Evolutionary conservation across 2,888 invertebrate genomes (phyloP).

Genomic region (Tortricodes alternella): DNA sequence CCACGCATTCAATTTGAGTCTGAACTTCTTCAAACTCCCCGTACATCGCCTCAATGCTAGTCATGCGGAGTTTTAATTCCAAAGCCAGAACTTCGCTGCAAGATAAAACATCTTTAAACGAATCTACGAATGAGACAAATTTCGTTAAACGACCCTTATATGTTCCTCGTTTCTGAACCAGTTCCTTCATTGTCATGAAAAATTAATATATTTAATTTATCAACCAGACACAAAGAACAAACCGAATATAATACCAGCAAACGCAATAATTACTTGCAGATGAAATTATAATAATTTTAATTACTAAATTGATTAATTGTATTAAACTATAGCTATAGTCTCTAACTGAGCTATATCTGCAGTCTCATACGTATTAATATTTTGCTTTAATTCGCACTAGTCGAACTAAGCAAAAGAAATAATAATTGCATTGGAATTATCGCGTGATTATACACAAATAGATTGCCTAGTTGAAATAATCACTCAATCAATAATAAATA

Average conservation of each 20-base stretch:
- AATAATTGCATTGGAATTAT: background rate
- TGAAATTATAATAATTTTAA: too few species aligned
- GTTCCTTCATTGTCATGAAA: background rate
- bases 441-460: too few species aligned
- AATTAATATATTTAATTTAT: background rate
- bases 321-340: too few species aligned
- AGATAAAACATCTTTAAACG: background rate
- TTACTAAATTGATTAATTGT: too few species aligned
- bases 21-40: background rate
- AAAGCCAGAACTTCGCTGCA: background rate
- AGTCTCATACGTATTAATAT: too few species aligned
- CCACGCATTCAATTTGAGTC: background rate
- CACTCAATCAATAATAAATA: too few species aligned
- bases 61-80: background rate
- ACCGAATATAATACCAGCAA: too few species aligned
- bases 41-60: background rate
- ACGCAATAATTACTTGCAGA: too few species aligned
- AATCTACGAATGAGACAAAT: background rate
- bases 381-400: background rate
- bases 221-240: too few species aligned
- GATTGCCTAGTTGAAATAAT: too few species aligned
- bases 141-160: too few species aligned
- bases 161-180: background rate
- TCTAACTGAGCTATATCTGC: too few species aligned
- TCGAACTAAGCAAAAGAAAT: background rate